phyloP scores from a whole-genome alignment of 2,888 invertebrate species.

The Mamestra brassicae region DNA sequence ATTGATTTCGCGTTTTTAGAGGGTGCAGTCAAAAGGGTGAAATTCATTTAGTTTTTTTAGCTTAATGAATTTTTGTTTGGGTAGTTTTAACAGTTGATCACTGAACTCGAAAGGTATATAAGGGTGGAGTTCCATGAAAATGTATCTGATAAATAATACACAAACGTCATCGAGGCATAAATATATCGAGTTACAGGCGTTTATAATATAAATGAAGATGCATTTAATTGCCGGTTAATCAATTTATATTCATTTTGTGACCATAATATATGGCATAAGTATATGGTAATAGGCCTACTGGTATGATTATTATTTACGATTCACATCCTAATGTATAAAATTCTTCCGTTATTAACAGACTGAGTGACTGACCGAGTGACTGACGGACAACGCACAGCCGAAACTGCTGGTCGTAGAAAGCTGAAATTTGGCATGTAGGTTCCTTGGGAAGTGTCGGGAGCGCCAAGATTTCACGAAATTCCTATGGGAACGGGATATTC shows the following conservation, averaged over 20 bases:
- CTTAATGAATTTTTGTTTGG: not conserved
- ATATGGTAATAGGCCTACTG: not conserved
- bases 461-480: no score
- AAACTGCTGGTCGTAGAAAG: no score
- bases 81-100: not conserved
- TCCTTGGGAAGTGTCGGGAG: no score
- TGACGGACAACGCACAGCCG: no score
- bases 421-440: no score
- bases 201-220: slow-evolving; percentile 3
- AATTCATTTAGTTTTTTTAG: not conserved
- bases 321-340: no score
- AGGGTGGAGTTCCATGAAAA: not conserved
- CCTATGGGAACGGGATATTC: no score
- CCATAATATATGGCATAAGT: not conserved
- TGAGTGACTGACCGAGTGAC: no score
- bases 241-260: not conserved
- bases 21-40: not conserved
- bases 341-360: no score
- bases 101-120: not conserved
- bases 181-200: not conserved
- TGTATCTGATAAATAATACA: not conserved
- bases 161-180: not conserved
- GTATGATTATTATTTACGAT: not conserved
- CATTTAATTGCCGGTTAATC: not conserved
- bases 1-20: not conserved